phyloP scores from a whole-genome alignment of 2,888 invertebrate genomes.

The Coleophora flavipennella region DNA sequence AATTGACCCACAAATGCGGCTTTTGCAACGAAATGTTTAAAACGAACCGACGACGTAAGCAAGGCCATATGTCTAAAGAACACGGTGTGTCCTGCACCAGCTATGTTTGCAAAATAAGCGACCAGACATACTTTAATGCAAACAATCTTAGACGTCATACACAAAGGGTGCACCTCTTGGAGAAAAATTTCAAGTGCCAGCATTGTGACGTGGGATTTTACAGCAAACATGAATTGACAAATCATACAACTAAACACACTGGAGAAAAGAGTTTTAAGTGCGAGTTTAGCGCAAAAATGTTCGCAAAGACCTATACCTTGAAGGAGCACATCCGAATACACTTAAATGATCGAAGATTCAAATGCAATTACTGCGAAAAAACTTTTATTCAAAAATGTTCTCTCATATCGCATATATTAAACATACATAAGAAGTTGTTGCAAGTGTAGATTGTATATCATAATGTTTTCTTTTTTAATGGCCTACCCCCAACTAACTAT shows the following conservation, averaged over 20 bases:
- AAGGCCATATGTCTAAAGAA: not conserved
- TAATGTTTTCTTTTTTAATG: too few relatives aligned
- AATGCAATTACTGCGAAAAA: constrained; percentile 6
- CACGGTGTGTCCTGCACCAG: constrained; percentile 12
- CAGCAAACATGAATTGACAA: constrained; percentile 32
- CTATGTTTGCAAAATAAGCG: constrained; percentile 29
- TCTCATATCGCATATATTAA: constrained; percentile 1
- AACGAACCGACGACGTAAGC: constrained; percentile 13
- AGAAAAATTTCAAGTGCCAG: constrained; percentile 14
- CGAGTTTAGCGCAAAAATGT: constrained; percentile 34
- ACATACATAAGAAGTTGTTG: not conserved
- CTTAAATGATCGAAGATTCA: constrained; percentile 18
- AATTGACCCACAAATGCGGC: constrained; percentile 15
- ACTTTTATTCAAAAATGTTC: constrained; percentile 12
- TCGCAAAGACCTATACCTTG: constrained; percentile 12
- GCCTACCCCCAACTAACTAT: too few relatives aligned
- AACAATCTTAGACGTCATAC: constrained; percentile 24
- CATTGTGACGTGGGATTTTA: constrained; percentile 19
- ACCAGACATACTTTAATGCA: constrained; percentile 22
- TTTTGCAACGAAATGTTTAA: constrained; percentile 18
- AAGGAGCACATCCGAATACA: constrained; percentile 41
- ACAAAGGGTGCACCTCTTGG: constrained; percentile 34
- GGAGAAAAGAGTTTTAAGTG: constrained; percentile 38
- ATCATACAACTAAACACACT: constrained; percentile 49
- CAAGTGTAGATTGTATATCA: too few relatives aligned